phyloP scores from a whole-genome alignment of 2,113 vertebrate genomes.

The Hippoglossus stenolepis region DNA sequence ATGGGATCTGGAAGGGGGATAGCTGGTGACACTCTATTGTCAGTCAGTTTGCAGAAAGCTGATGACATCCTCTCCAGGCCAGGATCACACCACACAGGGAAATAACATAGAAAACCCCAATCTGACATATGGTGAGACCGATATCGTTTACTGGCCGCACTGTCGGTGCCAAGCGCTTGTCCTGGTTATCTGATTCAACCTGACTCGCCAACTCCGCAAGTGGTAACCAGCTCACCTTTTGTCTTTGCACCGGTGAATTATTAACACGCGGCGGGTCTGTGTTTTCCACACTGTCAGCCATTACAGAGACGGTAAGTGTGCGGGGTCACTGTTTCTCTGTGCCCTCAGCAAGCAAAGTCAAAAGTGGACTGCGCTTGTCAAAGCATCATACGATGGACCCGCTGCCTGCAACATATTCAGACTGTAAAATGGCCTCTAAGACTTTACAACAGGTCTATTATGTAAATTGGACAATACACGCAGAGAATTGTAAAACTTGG shows the following conservation, averaged over 20 bases:
- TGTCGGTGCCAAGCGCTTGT: too few species aligned
- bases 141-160: background rate
- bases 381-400: background rate
- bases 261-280: background rate
- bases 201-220: background rate
- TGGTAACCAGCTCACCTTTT: background rate
- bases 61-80: background rate
- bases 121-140: background rate
- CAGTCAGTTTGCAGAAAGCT: too few species aligned
- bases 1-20: background rate
- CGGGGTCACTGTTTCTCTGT: background rate
- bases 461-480: background rate
- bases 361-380: constrained; percentile 6
- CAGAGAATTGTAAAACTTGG: background rate
- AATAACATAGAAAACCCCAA: background rate
- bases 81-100: too few species aligned
- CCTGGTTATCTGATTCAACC: background rate
- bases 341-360: background rate
- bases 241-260: background rate
- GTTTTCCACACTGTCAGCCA: background rate
- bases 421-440: constrained; percentile 4
- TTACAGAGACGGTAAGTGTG: background rate
- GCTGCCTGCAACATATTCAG: background rate
- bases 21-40: background rate
- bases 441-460: constrained; percentile 1